These are phyloP conservation scores for Caenorhabditis imperialis DNA, from an alignment of 2,888 invertebrate species.

Conservation along the genomic window DNA sequence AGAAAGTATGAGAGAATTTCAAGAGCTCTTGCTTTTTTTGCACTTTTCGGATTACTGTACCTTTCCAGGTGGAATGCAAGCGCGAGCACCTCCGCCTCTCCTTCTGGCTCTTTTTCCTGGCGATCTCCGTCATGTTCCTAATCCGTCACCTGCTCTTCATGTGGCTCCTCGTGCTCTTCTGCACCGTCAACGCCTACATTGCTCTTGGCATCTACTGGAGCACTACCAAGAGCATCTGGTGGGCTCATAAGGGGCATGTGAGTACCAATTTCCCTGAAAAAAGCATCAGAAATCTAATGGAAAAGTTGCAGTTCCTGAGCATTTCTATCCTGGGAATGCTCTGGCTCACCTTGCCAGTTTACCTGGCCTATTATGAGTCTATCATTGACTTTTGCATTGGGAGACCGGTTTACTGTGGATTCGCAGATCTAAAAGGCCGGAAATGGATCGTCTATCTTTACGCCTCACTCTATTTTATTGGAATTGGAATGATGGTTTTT, in stretches of 20 bases:
- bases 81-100: conserved; percentile 29
- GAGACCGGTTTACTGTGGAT: conserved; percentile 4
- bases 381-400: conserved; percentile 22
- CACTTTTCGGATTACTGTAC: background rate
- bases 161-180: conserved; percentile 35
- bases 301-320: conserved; percentile 20
- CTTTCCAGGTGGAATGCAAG: conserved; percentile 18
- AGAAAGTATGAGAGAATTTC: too few relatives aligned
- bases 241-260: conserved; percentile 24
- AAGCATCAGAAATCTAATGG: too few relatives aligned
- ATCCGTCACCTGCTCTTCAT: conserved; percentile 33
- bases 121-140: conserved; percentile 29
- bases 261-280: too few relatives aligned
- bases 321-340: conserved; percentile 7
- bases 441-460: conserved; percentile 28
- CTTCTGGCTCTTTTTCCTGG: conserved; percentile 28
- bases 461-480: conserved; percentile 22
- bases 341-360: conserved; percentile 23
- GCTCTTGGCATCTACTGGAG: conserved; percentile 27
- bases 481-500: conserved; percentile 36
- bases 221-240: conserved; percentile 15
- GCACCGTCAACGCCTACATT: conserved; percentile 30
- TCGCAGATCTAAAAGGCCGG: background rate
- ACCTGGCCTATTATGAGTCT: conserved; percentile 16
- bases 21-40: too few relatives aligned